Evolutionary conservation across 2,888 invertebrate species (phyloP).

Genomic region (Trimorus sp.): DNA sequence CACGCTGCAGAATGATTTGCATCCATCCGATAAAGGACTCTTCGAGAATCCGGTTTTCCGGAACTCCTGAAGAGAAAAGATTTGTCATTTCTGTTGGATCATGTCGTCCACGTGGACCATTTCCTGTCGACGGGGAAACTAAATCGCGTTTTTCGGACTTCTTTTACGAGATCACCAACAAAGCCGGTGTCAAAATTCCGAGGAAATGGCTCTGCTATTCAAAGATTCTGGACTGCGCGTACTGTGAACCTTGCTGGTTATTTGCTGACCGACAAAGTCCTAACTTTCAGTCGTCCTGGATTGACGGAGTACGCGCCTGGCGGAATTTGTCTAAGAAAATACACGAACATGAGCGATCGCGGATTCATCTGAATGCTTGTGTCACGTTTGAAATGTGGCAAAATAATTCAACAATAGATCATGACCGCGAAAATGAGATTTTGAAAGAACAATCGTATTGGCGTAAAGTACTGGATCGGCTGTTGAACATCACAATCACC

Average conservation of each 20-base stretch:
- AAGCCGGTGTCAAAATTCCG: slow-evolving; percentile 44
- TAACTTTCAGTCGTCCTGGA: slow-evolving; percentile 41
- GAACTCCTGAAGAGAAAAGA: slow-evolving; percentile 31
- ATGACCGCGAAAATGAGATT: slow-evolving; percentile 53
- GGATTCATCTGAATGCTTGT: slow-evolving; percentile 41
- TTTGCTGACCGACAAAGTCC: slow-evolving; percentile 56
- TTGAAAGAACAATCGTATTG: slow-evolving; percentile 57
- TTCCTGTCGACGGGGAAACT: slow-evolving; percentile 31
- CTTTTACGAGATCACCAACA: slow-evolving; percentile 34
- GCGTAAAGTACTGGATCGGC: slow-evolving; percentile 58
- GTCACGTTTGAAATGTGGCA: slow-evolving; percentile 33
- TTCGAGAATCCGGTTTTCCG: slow-evolving; percentile 23
- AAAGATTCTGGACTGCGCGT: slow-evolving; percentile 41
- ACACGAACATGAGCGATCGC: slow-evolving; percentile 45
- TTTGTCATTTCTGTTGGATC: slow-evolving; percentile 40
- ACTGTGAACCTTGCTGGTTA: slow-evolving; percentile 67
- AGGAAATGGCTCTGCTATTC: slow-evolving; percentile 63
- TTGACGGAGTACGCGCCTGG: slow-evolving; percentile 53
- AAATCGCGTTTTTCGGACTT: slow-evolving; percentile 32
- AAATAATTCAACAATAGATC: slow-evolving; percentile 54
- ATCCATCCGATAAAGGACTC: slow-evolving; percentile 41
- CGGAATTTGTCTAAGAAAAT: slow-evolving; percentile 52
- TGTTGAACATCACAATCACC: slow-evolving; percentile 63
- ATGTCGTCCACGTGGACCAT: slow-evolving; percentile 43
- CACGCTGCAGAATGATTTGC: neutral